Conservation (phyloP, 2,888 invertebrate species). For the Volucella zonaria region DNA sequence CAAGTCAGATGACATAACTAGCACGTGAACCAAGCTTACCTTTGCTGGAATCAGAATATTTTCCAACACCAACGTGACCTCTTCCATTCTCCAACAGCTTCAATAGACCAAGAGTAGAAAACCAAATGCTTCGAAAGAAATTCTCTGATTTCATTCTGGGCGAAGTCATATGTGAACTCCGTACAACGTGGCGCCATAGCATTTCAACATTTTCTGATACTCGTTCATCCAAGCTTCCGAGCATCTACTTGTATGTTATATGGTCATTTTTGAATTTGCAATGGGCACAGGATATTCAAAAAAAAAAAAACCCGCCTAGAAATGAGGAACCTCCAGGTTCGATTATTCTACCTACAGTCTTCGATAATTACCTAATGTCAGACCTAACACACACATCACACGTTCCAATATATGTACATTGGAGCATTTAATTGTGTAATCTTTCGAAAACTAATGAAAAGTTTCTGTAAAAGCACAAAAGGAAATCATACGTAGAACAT, state of each 20-base stretch:
- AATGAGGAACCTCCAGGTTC: conserved; percentile 35
- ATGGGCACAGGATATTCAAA: conserved; percentile 6
- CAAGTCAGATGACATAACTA: too few relatives aligned
- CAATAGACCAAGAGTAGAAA: too few relatives aligned
- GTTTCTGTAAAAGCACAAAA: conserved; percentile 53
- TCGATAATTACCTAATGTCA: conserved; percentile 64
- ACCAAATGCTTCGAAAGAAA: too few relatives aligned
- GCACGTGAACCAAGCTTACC: too few relatives aligned
- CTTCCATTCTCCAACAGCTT: too few relatives aligned
- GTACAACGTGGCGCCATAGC: too few relatives aligned
- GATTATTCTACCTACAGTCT: conserved; percentile 20
- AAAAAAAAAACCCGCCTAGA: background rate
- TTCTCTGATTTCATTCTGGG: too few relatives aligned
- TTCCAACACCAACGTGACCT: too few relatives aligned
- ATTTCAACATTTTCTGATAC: too few relatives aligned
- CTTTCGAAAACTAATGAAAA: conserved; percentile 69
- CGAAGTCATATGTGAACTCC: too few relatives aligned
- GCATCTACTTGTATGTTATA: background rate
- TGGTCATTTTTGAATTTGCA: background rate
- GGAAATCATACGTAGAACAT: conserved; percentile 6
- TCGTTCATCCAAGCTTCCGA: background rate
- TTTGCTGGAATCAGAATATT: too few relatives aligned
- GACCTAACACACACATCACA: conserved; percentile 39
- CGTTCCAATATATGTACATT: conserved; percentile 68
- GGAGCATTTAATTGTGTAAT: conserved; percentile 72